phyloP scores from a whole-genome alignment of 2,797 vertebrate species.

The Peromyscus attwateri region DNA sequence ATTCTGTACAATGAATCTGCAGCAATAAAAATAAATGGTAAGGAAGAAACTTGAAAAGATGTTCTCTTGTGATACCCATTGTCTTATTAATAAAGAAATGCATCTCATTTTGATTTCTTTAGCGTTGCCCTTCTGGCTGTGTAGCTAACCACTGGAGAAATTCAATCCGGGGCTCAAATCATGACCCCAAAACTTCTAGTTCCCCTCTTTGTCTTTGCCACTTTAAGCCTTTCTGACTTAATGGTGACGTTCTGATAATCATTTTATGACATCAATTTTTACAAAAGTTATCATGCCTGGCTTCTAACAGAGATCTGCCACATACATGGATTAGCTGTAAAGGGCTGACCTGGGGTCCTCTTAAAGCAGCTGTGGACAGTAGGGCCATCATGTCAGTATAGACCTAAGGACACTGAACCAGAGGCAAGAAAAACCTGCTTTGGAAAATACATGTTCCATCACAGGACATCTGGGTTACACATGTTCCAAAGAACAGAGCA shows the following conservation, averaged over 20 bases:
- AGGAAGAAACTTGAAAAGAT: background rate
- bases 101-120: background rate
- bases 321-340: background rate
- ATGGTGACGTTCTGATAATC: background rate
- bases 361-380: background rate
- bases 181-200: background rate
- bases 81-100: background rate
- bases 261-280: conserved; percentile 27
- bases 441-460: background rate
- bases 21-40: background rate
- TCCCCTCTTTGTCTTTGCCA: background rate
- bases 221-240: conserved; percentile 17
- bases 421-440: background rate
- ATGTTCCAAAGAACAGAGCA: background rate
- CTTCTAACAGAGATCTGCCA: background rate
- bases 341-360: background rate
- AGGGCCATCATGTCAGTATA: background rate
- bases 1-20: background rate
- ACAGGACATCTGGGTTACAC: background rate
- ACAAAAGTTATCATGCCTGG: background rate
- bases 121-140: background rate
- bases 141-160: background rate
- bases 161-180: background rate
- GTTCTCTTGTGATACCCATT: background rate
- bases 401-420: background rate